These are phyloP conservation scores for Pseudocheirus occidentalis DNA, from an alignment of 2,797 vertebrate genomes.

Conservation along the genomic window DNA sequence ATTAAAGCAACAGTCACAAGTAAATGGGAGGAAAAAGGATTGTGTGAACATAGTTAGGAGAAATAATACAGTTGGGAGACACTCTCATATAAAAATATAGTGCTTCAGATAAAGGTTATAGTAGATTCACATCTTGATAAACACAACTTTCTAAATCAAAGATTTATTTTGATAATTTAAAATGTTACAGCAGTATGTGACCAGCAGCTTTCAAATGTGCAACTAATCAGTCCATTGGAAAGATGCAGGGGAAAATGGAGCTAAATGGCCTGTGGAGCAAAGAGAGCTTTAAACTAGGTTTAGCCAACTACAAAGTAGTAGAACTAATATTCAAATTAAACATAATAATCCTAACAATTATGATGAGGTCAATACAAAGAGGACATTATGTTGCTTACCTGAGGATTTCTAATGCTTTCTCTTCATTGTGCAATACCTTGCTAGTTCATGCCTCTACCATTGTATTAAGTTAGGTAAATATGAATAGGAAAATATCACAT, in stretches of 20 bases:
- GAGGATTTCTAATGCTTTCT: constrained; percentile 52
- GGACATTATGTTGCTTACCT: constrained; percentile 61
- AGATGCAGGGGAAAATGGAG: constrained; percentile 40
- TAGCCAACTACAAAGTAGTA: constrained; percentile 52
- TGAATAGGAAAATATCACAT: not conserved
- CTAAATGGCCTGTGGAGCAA: constrained; percentile 59
- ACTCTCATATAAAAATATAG: constrained; percentile 7
- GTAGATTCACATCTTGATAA: not conserved
- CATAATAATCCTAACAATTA: constrained; percentile 55
- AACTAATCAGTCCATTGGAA: constrained; percentile 62
- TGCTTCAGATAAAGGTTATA: constrained; percentile 14
- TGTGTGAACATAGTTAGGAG: not conserved
- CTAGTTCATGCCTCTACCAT: constrained; percentile 59
- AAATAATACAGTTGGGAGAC: not conserved
- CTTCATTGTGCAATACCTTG: constrained; percentile 56
- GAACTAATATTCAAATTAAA: constrained; percentile 1
- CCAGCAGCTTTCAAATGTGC: constrained; percentile 42
- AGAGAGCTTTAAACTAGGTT: constrained; percentile 58
- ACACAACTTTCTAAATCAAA: constrained; percentile 48
- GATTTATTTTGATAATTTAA: constrained; percentile 54
- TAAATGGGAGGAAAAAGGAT: not conserved
- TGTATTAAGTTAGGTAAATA: constrained; percentile 36
- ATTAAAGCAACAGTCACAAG: constrained; percentile 29
- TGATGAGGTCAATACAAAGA: constrained; percentile 66
- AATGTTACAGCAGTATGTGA: constrained; percentile 42